phyloP scores from a whole-genome alignment of 2,797 vertebrate genomes.

The Ibycter americanus region DNA sequence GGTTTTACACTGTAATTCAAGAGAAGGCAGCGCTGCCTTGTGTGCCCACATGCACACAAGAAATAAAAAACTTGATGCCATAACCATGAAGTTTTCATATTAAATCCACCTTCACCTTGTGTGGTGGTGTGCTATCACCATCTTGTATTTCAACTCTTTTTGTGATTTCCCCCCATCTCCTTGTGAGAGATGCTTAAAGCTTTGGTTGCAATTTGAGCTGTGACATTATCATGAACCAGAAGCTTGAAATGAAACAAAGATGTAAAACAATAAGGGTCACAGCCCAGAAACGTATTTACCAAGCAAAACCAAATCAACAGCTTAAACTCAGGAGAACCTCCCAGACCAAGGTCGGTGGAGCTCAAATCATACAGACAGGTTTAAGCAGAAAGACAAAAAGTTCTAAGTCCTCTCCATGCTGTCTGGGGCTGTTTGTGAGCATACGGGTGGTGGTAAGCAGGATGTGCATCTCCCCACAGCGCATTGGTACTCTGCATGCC shows the following conservation, averaged over 20 bases:
- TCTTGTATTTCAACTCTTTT: background rate
- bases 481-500: background rate
- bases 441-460: rapidly evolving
- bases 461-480: background rate
- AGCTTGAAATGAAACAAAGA: background rate
- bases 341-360: background rate
- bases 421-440: background rate
- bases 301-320: background rate
- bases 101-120: background rate
- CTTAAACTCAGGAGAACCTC: background rate
- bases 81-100: background rate
- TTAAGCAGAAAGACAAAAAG: background rate
- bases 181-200: background rate
- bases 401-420: background rate
- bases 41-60: background rate
- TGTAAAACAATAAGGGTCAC: background rate
- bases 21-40: background rate
- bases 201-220: background rate
- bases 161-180: background rate
- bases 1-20: background rate
- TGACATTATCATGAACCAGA: background rate
- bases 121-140: background rate
- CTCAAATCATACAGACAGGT: background rate
- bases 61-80: background rate
- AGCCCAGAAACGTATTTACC: background rate